phyloP scores from a whole-genome alignment of 2,113 vertebrate genomes.

The Oryzias melastigma region DNA sequence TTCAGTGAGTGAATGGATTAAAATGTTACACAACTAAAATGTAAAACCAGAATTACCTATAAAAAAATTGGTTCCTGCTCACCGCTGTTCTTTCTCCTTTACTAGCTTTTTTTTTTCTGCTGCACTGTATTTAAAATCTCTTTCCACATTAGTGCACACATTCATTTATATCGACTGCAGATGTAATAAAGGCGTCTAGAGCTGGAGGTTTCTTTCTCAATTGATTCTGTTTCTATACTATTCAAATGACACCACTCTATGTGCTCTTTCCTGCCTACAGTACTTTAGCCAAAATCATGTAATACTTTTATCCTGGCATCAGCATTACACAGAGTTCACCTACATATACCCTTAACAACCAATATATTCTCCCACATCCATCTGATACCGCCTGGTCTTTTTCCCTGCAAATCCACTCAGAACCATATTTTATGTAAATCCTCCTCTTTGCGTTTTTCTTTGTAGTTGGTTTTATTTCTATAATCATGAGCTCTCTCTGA shows the following conservation, averaged over 20 bases:
- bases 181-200: conserved; percentile 13
- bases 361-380: conserved; percentile 47
- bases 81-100: not conserved
- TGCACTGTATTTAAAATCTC: conserved; percentile 16
- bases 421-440: conserved; percentile 48
- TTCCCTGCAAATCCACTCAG: conserved; percentile 35
- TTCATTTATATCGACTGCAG: conserved; percentile 12
- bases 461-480: conserved; percentile 32
- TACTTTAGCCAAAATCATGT: conserved; percentile 44
- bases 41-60: not conserved
- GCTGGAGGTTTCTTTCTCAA: conserved; percentile 16
- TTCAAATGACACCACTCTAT: conserved; percentile 38
- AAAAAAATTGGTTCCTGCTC: not conserved
- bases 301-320: conserved; percentile 57
- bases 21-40: not conserved
- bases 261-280: conserved; percentile 35
- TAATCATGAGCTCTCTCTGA: conserved; percentile 37
- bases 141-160: not conserved
- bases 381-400: conserved; percentile 45
- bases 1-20: too few species aligned
- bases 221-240: conserved; percentile 20
- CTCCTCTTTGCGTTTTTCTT: conserved; percentile 10
- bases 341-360: conserved; percentile 32
- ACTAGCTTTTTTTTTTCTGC: not conserved
- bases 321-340: conserved; percentile 48